Percentiles rank a stretch among this genome's conserved stretches.
These are phyloP conservation scores for Nephila pilipes DNA, from an alignment of 1,140 invertebrate species.

Conservation along the genomic window DNA sequence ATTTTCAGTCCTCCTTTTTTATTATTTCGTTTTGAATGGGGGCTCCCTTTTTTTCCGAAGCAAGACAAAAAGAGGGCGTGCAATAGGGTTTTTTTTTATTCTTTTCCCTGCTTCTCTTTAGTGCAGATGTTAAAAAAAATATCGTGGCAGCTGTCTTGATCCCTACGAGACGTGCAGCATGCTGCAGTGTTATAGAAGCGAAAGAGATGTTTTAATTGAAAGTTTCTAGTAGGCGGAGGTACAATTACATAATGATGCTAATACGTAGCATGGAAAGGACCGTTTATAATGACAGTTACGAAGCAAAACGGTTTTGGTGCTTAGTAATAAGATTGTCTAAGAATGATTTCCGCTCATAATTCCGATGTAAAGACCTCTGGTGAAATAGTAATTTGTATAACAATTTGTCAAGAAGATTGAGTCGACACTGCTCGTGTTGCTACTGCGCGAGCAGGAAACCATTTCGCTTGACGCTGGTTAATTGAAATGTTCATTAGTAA, in stretches of 20 bases:
- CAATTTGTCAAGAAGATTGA: neutral
- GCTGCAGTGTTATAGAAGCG: neutral
- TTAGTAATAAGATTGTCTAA: conserved; percentile 35
- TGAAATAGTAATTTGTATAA: neutral
- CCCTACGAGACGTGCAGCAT: conserved; percentile 29
- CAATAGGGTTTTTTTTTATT: neutral
- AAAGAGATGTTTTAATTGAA: conserved; percentile 69
- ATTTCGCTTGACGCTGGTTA: no score
- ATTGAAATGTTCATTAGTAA: no score
- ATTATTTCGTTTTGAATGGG: neutral
- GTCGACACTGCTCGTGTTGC: neutral
- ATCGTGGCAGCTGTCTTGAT: conserved; percentile 42
- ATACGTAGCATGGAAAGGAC: neutral
- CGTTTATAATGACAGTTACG: neutral
- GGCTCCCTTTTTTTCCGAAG: neutral
- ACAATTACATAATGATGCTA: conserved; percentile 54
- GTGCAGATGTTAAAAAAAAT: conserved; percentile 59
- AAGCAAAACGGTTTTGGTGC: neutral
- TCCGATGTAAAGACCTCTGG: neutral
- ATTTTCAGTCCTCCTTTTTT: conserved; percentile 43
- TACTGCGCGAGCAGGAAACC: no score
- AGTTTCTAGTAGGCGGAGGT: conserved; percentile 57
- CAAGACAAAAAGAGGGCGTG: conserved; percentile 62
- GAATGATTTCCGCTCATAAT: conserved; percentile 40
- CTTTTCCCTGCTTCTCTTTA: neutral